A percentile compares a stretch with the other conserved stretches of the same genome.
Evolutionary conservation across 2,797 vertebrate genomes (phyloP).

Genomic region (Enteromius anoplus): DNA sequence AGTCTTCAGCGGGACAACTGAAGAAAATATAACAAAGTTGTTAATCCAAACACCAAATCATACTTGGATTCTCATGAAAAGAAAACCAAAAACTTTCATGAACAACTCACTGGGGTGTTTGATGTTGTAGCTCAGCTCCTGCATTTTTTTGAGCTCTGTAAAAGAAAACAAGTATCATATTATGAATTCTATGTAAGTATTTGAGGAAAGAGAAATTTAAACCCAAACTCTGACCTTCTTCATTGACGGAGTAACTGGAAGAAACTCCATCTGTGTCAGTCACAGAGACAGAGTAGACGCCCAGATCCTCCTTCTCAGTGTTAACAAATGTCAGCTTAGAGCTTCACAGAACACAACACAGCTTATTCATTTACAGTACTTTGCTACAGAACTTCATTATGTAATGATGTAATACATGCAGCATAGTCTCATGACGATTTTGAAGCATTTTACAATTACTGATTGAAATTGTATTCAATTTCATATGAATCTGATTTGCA

Average conservation of each 20-base stretch:
- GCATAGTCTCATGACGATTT: not conserved
- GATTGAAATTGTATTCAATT: no score
- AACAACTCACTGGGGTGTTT: slow-evolving; percentile 89
- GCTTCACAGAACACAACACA: slow-evolving; percentile 70
- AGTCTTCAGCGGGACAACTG: slow-evolving; percentile 93
- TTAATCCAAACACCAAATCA: not conserved
- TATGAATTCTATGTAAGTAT: slow-evolving; percentile 8
- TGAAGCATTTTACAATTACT: not conserved
- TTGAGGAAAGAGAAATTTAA: not conserved
- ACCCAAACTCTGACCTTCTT: slow-evolving; percentile 78
- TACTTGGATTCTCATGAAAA: not conserved
- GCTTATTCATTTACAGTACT: not conserved
- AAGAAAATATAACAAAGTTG: slow-evolving; percentile 67
- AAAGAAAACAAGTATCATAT: slow-evolving; percentile 30
- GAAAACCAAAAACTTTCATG: not conserved
- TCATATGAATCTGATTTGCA: not conserved
- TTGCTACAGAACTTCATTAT: not conserved
- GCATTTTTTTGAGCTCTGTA: slow-evolving; percentile 88
- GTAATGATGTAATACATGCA: not conserved
- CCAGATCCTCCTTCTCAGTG: slow-evolving; percentile 87
- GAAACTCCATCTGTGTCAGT: slow-evolving; percentile 93
- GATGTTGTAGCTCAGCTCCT: slow-evolving; percentile 91
- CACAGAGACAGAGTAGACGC: slow-evolving; percentile 88
- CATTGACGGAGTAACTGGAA: slow-evolving; percentile 84
- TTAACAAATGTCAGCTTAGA: slow-evolving; percentile 88